Percentiles rank a stretch among this genome's conserved stretches.
phyloP scores from a whole-genome alignment of 2,888 invertebrate species.

The Bellardia bayeri region DNA sequence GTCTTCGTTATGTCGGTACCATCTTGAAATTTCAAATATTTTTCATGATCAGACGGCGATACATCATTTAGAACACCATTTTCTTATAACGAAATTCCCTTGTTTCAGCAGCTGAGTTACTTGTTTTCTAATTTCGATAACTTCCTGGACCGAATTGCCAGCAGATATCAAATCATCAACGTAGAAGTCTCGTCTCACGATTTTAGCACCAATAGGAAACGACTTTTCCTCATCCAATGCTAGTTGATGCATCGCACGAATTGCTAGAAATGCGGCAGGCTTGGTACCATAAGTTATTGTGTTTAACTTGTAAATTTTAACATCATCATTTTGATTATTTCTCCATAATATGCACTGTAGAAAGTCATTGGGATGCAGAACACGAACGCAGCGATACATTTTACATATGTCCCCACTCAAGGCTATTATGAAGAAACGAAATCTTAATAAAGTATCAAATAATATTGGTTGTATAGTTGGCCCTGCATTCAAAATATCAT shows the following conservation, averaged over 20 bases:
- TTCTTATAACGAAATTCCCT: slow-evolving; percentile 60
- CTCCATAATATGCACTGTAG: slow-evolving; percentile 69
- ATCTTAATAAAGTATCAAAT: no score
- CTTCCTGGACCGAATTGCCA: slow-evolving; percentile 43
- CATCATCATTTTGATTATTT: neutral
- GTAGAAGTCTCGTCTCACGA: neutral
- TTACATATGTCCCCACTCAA: slow-evolving; percentile 59
- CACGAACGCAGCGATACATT: slow-evolving; percentile 68
- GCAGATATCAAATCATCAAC: slow-evolving; percentile 65
- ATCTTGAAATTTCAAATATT: slow-evolving; percentile 66
- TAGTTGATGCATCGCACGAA: slow-evolving; percentile 54
- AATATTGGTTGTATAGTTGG: no score
- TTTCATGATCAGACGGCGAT: slow-evolving; percentile 30
- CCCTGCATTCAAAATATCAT: no score
- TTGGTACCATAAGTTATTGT: slow-evolving; percentile 61
- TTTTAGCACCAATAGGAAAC: slow-evolving; percentile 51
- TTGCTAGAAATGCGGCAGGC: slow-evolving; percentile 52
- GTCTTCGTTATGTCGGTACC: slow-evolving; percentile 66
- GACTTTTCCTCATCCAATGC: no score
- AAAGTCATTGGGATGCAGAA: slow-evolving; percentile 59
- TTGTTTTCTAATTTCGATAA: slow-evolving; percentile 36
- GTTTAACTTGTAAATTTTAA: neutral
- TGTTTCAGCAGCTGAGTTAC: neutral
- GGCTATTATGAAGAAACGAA: no score
- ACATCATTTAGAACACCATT: slow-evolving; percentile 6